Percentiles rank a stretch among this genome's conserved stretches.
Evolutionary conservation across 2,888 invertebrate genomes (phyloP).

Genomic region (Argyra leucocephala): DNA sequence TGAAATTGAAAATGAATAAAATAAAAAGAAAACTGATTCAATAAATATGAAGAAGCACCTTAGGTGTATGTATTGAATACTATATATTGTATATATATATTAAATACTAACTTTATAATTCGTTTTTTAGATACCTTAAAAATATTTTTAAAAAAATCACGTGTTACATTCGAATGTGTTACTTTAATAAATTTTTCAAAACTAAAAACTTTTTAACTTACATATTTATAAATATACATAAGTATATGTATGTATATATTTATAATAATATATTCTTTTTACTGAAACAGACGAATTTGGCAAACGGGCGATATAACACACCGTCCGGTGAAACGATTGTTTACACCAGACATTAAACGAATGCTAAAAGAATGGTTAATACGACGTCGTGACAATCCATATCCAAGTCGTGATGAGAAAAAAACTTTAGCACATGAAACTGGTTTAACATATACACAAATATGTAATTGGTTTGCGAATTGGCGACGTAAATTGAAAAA

Average conservation of each 20-base stretch:
- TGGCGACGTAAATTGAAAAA: conserved; percentile 71
- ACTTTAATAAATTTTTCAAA: not conserved
- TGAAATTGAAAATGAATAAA: too few relatives aligned
- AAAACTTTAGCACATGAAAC: conserved; percentile 63
- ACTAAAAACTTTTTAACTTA: not conserved
- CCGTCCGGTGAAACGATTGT: conserved; percentile 60
- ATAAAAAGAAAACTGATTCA: too few relatives aligned
- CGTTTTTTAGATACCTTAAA: too few relatives aligned
- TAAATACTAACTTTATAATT: too few relatives aligned
- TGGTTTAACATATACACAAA: conserved; percentile 68
- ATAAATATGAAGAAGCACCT: too few relatives aligned
- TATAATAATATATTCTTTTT: too few relatives aligned
- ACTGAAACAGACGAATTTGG: conserved; percentile 36
- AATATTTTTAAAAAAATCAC: too few relatives aligned
- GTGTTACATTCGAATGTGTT: not conserved
- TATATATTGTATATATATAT: too few relatives aligned
- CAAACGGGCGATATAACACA: conserved; percentile 42
- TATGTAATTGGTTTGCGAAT: conserved; percentile 73
- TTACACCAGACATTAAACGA: conserved; percentile 70
- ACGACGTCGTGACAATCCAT: conserved; percentile 65
- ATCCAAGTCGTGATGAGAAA: conserved; percentile 68
- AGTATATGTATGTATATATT: too few relatives aligned
- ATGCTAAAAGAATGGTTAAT: conserved; percentile 70
- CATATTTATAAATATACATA: too few relatives aligned
- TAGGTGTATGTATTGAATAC: too few relatives aligned